Percentiles rank a stretch among this genome's conserved stretches.
phyloP scores from a whole-genome alignment of 1,140 invertebrate species.

The Panulirus ornatus region DNA sequence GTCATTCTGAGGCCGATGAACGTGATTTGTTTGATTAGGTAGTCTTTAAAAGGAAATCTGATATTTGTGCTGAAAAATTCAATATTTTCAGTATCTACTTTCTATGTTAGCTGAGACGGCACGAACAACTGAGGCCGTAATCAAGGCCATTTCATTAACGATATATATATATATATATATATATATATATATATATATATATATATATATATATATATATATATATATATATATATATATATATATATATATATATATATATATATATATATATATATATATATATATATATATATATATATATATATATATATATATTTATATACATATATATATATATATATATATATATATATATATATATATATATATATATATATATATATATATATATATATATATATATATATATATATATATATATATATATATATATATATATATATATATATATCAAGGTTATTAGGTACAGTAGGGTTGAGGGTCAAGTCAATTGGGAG shows the following conservation, averaged over 20 bases:
- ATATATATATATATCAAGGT: background rate
- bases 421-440: conserved; percentile 38
- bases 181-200: background rate
- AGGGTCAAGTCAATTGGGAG: background rate
- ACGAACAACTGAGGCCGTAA: too few species aligned
- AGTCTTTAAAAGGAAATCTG: too few species aligned
- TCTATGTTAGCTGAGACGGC: too few species aligned
- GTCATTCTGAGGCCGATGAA: too few species aligned
- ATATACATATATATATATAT: background rate
- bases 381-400: conserved; percentile 18
- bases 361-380: conserved; percentile 35
- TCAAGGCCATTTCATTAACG: too few species aligned
- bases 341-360: conserved; percentile 6
- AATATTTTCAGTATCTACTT: too few species aligned
- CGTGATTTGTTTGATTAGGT: too few species aligned
- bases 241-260: too few species aligned
- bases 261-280: background rate
- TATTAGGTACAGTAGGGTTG: background rate
- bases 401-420: conserved; percentile 26
- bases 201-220: too few species aligned
- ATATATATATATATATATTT: conserved; percentile 18
- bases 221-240: too few species aligned
- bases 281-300: conserved; percentile 7
- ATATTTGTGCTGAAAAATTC: too few species aligned
- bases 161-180: too few species aligned